Conservation (phyloP, 2,113 vertebrate species). For the Bambusicola thoracicus region DNA sequence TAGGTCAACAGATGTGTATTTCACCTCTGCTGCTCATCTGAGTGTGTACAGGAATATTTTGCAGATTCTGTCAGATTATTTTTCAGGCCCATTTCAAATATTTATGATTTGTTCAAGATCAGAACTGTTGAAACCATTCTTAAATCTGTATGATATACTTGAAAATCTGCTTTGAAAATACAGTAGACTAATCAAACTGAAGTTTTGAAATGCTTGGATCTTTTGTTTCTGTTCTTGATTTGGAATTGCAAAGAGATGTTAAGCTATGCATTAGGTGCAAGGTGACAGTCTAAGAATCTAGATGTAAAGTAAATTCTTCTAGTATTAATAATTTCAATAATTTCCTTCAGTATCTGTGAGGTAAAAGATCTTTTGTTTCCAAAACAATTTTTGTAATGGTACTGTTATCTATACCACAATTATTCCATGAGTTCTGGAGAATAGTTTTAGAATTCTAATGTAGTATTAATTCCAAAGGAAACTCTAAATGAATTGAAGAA, state of each 20-base stretch:
- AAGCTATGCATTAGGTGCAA: neutral
- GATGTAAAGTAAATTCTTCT: neutral
- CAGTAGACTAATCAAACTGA: neutral
- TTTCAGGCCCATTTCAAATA: neutral
- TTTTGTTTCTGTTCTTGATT: neutral
- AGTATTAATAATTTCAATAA: neutral
- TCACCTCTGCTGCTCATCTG: conserved; percentile 12
- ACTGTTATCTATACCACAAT: neutral
- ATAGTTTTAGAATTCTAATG: neutral
- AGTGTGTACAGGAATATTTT: neutral
- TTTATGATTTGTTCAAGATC: neutral
- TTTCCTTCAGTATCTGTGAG: neutral
- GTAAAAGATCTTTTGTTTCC: neutral
- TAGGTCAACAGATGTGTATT: conserved; percentile 46
- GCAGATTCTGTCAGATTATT: neutral
- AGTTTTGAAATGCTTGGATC: neutral
- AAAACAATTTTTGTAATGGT: neutral
- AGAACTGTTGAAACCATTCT: neutral
- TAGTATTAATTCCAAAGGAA: neutral
- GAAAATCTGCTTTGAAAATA: neutral
- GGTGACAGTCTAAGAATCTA: neutral
- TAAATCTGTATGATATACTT: neutral
- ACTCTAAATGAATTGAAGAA: neutral
- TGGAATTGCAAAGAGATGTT: neutral
- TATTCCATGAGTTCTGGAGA: fast-evolving